Base-by-base conservation (phyloP, 2,888 invertebrate genomes). In the Temnothorax unifasciatus region DNA sequence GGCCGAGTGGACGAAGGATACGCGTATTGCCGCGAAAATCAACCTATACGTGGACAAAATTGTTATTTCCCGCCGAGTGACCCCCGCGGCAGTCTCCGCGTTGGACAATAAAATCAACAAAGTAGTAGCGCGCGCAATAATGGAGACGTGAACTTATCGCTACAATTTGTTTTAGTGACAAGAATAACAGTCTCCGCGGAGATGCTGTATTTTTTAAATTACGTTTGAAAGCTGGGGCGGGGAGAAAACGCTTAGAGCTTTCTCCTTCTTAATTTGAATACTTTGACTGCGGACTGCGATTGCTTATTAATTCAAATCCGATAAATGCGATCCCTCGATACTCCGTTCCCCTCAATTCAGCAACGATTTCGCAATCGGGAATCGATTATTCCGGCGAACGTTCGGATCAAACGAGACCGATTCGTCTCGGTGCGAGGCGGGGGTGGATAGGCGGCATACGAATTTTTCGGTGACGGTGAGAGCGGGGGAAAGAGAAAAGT, bases 331-430 rank as follows among this genome's bases (percentile, higher is more conserved):
- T 38, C 15, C 29, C 41, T 66, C 66, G 57, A 57, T 71, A 13
- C 15, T 57, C 21, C 18, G 8, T 57, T 8, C 15, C 29, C 18
- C 8, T 57, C 29, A 25, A 34, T 18, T 29, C 18, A 18, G 8
- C 59, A 44, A 44, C 44, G 44, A 69, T 69, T 57, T 81, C n/a
- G 47, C 44, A 73, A 73, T 81, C 34, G 29, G 44, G 5, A 71
- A 79, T n/a, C 77, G 25, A 54, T 79, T 73, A 47, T 59, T 71
- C 34, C 21, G 57, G 38, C 71, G n/a, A 81, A 81, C 79, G 73
- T 81, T 59, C 73, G 73, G 79, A 71, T 73, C 79, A 47, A 73
- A 73, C 59, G 59, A 73, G 59, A 59, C 79, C 5, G 59, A 59
- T 59, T 81, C 73, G 34, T 73, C 34, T 73, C 73, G 79, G 47